Evolutionary conservation across 1,140 invertebrate genomes (phyloP), one percentile per base, ranked within the genome.

Genomic region (Bombus cullumanus): DNA sequence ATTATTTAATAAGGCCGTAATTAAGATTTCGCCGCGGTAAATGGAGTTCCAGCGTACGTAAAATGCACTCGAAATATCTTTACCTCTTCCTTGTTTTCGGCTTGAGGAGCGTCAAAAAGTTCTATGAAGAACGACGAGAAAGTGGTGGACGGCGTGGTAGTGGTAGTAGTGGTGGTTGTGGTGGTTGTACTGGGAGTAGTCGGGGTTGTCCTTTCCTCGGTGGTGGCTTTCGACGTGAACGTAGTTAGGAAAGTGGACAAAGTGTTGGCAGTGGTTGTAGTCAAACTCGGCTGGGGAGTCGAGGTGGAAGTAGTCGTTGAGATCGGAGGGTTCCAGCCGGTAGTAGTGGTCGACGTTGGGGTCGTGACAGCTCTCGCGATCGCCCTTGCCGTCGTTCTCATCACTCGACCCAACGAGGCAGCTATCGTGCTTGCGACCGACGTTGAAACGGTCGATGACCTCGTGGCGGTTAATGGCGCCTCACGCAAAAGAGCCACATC

Each of bases 171-270:
- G 71, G 89, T 85, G 5, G 93, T 79, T 88, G 92, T 93, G 0
- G 96, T 96, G 47, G 96, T 96, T 18, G 92, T 93, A 31, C 93
- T 94, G 10, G 94, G 95, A 84, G 90, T 95, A 81, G 92, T 95
- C 89, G 90, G 95, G 1, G 91, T 94, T 57, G 92, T 92, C 15
- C 91, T 93, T 13, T 95, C 96, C 53, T 95, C 95, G 34, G 96
- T 96, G 31, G 95, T 95, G 59, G 95, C 88, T 74, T 91, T 88
- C 3, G 92, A 90, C 13, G 92, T 85, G 1, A 94, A 75, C 1
- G 92, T 92, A 4, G 92, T 94, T 13, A 93, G 59, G 41, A 94
- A 84, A 34, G 92, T 93, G 37, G 93, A 94, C 37, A 95, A 43
- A 15, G 94, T 94, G 28, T 92, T 91, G n/a, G 91, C 91, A 28